These are phyloP conservation scores for Odontomyia ornata DNA, from an alignment of 2,888 invertebrate species.

Conservation along the genomic window DNA sequence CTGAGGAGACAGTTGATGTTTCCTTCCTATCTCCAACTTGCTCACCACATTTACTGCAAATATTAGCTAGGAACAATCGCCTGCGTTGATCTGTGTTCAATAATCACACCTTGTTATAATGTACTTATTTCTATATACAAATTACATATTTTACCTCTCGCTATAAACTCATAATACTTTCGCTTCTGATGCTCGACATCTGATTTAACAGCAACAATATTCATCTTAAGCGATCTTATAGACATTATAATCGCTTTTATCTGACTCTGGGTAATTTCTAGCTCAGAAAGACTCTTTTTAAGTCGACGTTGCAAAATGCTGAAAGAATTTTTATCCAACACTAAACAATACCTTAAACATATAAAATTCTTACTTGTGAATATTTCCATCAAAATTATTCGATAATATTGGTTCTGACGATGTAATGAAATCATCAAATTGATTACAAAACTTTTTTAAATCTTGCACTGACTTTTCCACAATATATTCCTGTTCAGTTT, in stretches of 20 bases:
- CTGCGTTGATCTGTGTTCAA: background rate
- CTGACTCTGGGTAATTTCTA: background rate
- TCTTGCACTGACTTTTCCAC: background rate
- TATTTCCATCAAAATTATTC: background rate
- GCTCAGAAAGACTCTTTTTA: background rate
- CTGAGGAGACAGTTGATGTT: too few relatives aligned
- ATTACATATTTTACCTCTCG: background rate
- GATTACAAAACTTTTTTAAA: background rate
- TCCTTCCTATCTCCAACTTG: too few relatives aligned
- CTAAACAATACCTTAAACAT: background rate
- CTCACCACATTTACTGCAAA: background rate
- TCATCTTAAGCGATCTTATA: background rate
- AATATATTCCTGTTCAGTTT: background rate
- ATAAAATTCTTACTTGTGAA: background rate
- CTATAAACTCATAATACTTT: background rate
- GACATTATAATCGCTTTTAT: background rate
- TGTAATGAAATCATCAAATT: constrained; percentile 2
- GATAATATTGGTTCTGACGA: background rate
- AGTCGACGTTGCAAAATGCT: background rate
- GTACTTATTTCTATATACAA: too few relatives aligned
- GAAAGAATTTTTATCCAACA: background rate
- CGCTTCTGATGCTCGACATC: background rate
- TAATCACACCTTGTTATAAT: background rate
- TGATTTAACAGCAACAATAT: background rate
- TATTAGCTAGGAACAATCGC: background rate